Evolutionary conservation across 2,797 vertebrate genomes (phyloP).

Genomic region (Hoplostethus atlanticus): DNA sequence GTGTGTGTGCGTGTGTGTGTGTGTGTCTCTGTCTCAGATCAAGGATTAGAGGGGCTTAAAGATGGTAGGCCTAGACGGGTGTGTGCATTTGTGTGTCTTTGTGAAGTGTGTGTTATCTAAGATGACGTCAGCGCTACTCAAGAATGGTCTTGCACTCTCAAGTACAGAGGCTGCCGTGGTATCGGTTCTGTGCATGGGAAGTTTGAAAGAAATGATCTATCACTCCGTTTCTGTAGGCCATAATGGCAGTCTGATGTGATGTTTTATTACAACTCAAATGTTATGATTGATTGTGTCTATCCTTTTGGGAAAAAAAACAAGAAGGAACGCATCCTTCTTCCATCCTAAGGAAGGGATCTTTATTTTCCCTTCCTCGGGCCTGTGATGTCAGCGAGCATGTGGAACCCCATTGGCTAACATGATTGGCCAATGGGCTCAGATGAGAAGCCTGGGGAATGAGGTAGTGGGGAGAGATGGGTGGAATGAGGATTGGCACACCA

Average conservation of each 20-base stretch:
- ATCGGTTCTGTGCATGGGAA: slow-evolving; percentile 1
- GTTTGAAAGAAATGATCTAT: slow-evolving; percentile 5
- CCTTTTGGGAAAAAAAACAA: not conserved
- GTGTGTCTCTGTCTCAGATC: slow-evolving; percentile 52
- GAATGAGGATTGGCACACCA: slow-evolving; percentile 56
- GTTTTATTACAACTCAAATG: not conserved
- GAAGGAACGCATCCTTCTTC: slow-evolving; percentile 6
- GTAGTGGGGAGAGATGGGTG: slow-evolving; percentile 56
- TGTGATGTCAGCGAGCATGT: slow-evolving; percentile 46
- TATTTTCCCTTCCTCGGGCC: slow-evolving; percentile 18
- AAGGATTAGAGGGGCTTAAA: slow-evolving; percentile 70
- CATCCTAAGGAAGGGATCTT: not conserved
- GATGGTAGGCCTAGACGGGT: slow-evolving; percentile 36
- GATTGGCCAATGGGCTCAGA: slow-evolving; percentile 50
- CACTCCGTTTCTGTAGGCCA: slow-evolving; percentile 34
- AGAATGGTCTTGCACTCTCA: slow-evolving; percentile 17
- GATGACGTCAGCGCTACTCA: slow-evolving; percentile 48
- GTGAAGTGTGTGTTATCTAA: slow-evolving; percentile 43
- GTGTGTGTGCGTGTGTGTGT: slow-evolving; percentile 22
- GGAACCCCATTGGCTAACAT: slow-evolving; percentile 20
- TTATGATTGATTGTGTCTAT: not conserved
- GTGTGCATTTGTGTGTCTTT: slow-evolving; percentile 44
- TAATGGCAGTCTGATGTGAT: not conserved
- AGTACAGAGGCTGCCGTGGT: slow-evolving; percentile 17
- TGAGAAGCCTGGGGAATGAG: slow-evolving; percentile 63